Conservation (phyloP, 2,888 invertebrate genomes). For the Aspidapion aeneum region DNA sequence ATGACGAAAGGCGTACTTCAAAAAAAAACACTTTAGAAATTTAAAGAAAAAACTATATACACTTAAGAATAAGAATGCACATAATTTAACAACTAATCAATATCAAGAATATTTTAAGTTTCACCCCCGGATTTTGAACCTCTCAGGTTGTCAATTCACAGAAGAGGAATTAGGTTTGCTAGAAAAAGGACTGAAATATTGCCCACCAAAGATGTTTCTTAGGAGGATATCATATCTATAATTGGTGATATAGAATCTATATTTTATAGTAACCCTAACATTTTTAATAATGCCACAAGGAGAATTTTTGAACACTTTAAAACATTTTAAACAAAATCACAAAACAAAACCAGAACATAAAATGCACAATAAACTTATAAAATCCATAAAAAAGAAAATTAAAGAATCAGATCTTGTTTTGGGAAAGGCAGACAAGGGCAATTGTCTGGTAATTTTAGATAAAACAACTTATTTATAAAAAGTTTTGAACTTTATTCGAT, state of each 20-base stretch:
- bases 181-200: neutral
- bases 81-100: neutral
- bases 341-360: no score
- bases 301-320: no score
- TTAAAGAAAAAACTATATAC: neutral
- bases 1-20: neutral
- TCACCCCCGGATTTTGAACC: neutral
- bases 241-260: neutral
- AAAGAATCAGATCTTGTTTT: conserved; percentile 2
- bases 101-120: neutral
- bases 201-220: neutral
- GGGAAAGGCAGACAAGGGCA: conserved; percentile 8
- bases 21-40: neutral
- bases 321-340: no score
- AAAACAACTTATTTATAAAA: neutral
- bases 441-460: neutral
- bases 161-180: neutral
- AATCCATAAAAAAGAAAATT: conserved; percentile 6
- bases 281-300: neutral
- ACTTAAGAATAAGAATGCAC: neutral
- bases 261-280: neutral
- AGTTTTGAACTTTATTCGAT: conserved; percentile 1
- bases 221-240: neutral
- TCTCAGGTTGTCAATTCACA: neutral
- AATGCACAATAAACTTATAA: neutral